Conservation (phyloP, 2,113 vertebrate species). For the Chitala chitala region DNA sequence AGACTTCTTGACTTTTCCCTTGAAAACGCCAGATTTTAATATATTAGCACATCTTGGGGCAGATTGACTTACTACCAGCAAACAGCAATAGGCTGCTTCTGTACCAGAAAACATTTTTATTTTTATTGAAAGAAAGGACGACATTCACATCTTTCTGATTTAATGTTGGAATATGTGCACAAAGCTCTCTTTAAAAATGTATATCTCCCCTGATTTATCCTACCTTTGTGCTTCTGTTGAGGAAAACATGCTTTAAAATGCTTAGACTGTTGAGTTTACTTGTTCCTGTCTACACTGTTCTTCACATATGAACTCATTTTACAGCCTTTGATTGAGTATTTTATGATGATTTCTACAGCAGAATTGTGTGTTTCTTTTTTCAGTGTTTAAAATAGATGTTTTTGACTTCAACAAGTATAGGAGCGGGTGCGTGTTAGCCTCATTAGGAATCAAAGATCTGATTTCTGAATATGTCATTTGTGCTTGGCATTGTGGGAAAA, state of each 20-base stretch:
- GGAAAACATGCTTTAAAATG: not conserved
- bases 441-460: too few species aligned
- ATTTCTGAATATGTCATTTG: too few species aligned
- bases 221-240: not conserved
- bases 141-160: conserved; percentile 21
- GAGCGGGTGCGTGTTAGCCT: too few species aligned
- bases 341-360: not conserved
- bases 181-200: conserved; percentile 18
- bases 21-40: conserved; percentile 20
- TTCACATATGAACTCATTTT: not conserved
- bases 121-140: conserved; percentile 31
- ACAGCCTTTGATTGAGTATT: not conserved
- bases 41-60: conserved; percentile 29
- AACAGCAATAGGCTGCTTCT: conserved; percentile 13
- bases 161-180: conserved; percentile 23
- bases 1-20: conserved; percentile 25
- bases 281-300: not conserved
- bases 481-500: too few species aligned
- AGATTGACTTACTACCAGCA: conserved; percentile 24
- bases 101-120: conserved; percentile 26
- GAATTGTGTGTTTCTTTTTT: too few species aligned
- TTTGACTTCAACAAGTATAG: too few species aligned
- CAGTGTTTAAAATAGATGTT: too few species aligned
- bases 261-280: not conserved
- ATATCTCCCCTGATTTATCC: conserved; percentile 10